Conservation (phyloP, 2,113 vertebrate genomes). For the Thinocorus orbignyianus region DNA sequence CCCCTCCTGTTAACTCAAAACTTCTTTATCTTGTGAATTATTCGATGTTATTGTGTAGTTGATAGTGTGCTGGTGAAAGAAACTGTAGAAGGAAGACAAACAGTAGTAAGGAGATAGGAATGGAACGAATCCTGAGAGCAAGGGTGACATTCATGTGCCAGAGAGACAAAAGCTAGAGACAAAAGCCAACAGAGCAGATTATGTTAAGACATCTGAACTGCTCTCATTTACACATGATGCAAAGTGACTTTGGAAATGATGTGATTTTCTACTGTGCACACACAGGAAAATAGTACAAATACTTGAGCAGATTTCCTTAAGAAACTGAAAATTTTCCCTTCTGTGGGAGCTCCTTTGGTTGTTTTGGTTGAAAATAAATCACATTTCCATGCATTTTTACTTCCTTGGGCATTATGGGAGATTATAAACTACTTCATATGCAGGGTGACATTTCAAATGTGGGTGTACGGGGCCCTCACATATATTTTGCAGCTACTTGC, state of each 20-base stretch:
- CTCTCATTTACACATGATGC: background rate
- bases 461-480: conserved; percentile 2
- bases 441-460: conserved; percentile 5
- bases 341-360: background rate
- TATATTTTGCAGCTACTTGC: conserved; percentile 9
- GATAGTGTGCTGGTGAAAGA: background rate
- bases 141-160: background rate
- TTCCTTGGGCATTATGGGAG: background rate
- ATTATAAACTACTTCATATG: background rate
- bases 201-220: background rate
- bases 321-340: background rate
- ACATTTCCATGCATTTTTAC: background rate
- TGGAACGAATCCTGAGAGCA: background rate
- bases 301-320: background rate
- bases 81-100: background rate
- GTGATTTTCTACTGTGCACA: background rate
- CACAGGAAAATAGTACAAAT: background rate
- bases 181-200: background rate
- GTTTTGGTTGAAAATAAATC: conserved; percentile 17
- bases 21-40: background rate
- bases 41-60: background rate
- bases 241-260: background rate
- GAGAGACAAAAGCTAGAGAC: background rate
- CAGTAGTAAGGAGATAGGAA: background rate
- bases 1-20: background rate